Base-by-base conservation (phyloP, 2,888 invertebrate species). In the Eupeodes luniger region DNA sequence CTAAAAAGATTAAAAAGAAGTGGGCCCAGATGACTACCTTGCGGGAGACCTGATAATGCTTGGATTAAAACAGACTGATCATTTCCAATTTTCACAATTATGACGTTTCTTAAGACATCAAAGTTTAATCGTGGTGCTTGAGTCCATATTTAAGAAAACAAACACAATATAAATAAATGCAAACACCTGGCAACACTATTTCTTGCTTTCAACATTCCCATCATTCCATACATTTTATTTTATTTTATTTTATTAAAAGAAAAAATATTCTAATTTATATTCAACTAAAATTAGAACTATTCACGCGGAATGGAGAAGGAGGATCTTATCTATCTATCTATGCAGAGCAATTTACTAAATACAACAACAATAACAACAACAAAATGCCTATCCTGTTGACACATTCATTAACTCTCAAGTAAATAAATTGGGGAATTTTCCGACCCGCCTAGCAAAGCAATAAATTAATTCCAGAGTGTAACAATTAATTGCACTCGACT, bases 401-500 rank as follows among this genome's bases (percentile, higher is more conserved):
- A 85, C 85, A 78, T 85, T 88, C 88, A 88, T 88, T 88, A 88
- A 75, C 88, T 69, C 74, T 40, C n/a, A 64, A 57, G 69, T 81
- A 88, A 81, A 88, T 85, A 85, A 88, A 85, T 88, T 85, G 78
- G 70, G 78, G 81, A 81, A 85, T 81, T 85, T 79, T 83, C 69
- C 75, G 53, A 74, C 72, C 76, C 81, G 64, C 53, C 87, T 81
- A 81, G 67, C 78, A 55, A 49, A 57, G 85, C 81, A 59, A 88
- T 88, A 85, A 81, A 88, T 88, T 85, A 85, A 85, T 88, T 88
- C 77, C 82, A 59, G 81, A 59, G 81, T 85, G 80, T 80, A 62
- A 85, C 85, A 81, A 88, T 88, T 88, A 88, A 88, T 88, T 85
- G 88, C 88, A 88, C 88, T 88, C 74, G 85, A 85, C 85, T 74